phyloP scores from a whole-genome alignment of 1,140 invertebrate genomes.

The Atopsyche davidsoni region DNA sequence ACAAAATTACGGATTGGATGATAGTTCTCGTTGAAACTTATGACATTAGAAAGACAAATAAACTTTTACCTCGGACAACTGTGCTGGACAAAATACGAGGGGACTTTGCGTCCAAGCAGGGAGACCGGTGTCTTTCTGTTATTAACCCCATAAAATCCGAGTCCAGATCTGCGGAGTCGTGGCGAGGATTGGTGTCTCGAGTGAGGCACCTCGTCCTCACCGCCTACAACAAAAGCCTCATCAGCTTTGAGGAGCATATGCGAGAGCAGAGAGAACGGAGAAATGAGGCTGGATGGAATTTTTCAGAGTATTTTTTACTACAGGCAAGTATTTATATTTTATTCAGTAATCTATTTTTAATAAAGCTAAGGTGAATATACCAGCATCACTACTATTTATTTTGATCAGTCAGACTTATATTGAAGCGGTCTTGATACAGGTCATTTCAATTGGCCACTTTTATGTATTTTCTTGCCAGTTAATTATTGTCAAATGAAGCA shows the following conservation, averaged over 20 bases:
- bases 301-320: slow-evolving; percentile 89
- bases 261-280: slow-evolving; percentile 82
- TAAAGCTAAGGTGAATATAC: background rate
- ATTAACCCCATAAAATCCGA: slow-evolving; percentile 87
- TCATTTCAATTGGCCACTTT: too few species aligned
- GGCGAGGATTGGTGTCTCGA: slow-evolving; percentile 75
- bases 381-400: background rate
- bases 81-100: slow-evolving; percentile 91
- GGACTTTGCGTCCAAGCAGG: slow-evolving; percentile 90
- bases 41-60: slow-evolving; percentile 87
- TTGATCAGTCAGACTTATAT: too few species aligned
- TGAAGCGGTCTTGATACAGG: too few species aligned
- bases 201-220: slow-evolving; percentile 78
- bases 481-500: too few species aligned
- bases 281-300: slow-evolving; percentile 89
- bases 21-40: slow-evolving; percentile 88
- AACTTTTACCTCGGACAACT: slow-evolving; percentile 84
- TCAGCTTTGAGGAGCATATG: slow-evolving; percentile 87
- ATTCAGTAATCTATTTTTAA: slow-evolving; percentile 2
- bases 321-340: slow-evolving; percentile 54
- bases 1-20: slow-evolving; percentile 85
- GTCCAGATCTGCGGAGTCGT: slow-evolving; percentile 81
- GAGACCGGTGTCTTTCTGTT: slow-evolving; percentile 80
- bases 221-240: slow-evolving; percentile 79
- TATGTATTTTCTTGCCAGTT: too few species aligned